These are phyloP conservation scores for Copsychus sechellarum DNA, from an alignment of 2,113 vertebrate genomes.

Conservation along the genomic window DNA sequence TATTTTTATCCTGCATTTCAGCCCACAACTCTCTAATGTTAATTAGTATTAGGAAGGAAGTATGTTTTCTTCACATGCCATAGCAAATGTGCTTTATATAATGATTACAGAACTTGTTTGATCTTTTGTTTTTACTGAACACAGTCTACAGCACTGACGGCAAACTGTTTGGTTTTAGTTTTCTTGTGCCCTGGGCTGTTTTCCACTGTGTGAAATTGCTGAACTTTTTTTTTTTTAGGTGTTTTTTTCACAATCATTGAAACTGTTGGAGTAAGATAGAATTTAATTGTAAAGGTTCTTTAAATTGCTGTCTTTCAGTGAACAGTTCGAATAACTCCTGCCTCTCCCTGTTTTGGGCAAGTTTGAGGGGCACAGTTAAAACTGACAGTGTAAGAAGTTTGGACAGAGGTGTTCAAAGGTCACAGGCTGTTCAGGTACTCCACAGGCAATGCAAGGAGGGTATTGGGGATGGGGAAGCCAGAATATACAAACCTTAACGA, in stretches of 20 bases:
- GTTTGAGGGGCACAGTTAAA: conserved; percentile 24
- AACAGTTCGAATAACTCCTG: conserved; percentile 16
- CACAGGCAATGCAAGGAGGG: neutral
- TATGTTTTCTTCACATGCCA: conserved; percentile 59
- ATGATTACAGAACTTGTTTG: conserved; percentile 54
- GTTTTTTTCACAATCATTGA: conserved; percentile 73
- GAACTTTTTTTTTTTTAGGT: conserved; percentile 67
- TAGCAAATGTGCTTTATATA: conserved; percentile 66
- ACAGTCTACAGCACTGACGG: conserved; percentile 59
- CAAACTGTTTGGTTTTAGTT: conserved; percentile 73
- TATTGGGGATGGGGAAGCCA: neutral
- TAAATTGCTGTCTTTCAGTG: conserved; percentile 67
- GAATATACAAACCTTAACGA: neutral
- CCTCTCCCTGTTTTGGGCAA: neutral
- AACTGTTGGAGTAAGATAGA: conserved; percentile 67
- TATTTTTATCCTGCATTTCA: conserved; percentile 60
- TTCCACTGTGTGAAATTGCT: conserved; percentile 73
- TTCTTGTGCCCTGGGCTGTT: conserved; percentile 73
- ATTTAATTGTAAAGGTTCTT: conserved; percentile 69
- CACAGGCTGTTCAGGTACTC: conserved; percentile 64
- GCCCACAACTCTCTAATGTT: conserved; percentile 31
- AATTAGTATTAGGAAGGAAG: conserved; percentile 73
- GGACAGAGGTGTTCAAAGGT: conserved; percentile 48
- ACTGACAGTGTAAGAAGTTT: conserved; percentile 51
- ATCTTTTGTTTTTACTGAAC: conserved; percentile 68